phyloP scores from a whole-genome alignment of 2,888 invertebrate species.

The Andrena bicolor region DNA sequence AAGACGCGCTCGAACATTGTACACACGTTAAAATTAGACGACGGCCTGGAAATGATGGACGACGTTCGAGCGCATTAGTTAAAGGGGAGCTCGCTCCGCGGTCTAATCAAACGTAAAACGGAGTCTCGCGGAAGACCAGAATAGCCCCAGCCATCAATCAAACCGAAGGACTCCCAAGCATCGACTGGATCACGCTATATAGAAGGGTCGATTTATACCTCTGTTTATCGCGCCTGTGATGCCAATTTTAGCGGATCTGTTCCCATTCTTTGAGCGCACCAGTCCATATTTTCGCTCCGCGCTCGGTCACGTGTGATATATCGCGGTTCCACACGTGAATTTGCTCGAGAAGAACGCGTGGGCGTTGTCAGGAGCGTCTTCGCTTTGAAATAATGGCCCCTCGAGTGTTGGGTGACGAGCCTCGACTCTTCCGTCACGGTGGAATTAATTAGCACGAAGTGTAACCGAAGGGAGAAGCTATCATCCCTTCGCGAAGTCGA shows the following conservation, averaged over 20 bases:
- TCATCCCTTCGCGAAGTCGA: background rate
- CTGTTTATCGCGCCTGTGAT: background rate
- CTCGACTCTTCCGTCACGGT: conserved; percentile 9
- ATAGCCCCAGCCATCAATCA: conserved; percentile 56
- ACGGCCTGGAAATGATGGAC: conserved; percentile 66
- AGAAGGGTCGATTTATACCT: conserved; percentile 5
- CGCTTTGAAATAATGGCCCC: conserved; percentile 49
- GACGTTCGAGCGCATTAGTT: conserved; percentile 44
- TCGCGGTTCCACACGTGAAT: conserved; percentile 50
- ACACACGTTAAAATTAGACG: conserved; percentile 67
- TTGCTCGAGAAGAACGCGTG: conserved; percentile 24
- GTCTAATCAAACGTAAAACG: conserved; percentile 52
- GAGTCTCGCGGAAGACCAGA: conserved; percentile 24
- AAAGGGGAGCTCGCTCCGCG: conserved; percentile 31
- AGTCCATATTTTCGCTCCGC: background rate
- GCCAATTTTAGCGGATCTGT: conserved; percentile 6
- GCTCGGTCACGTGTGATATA: conserved; percentile 48
- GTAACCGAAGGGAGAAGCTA: background rate
- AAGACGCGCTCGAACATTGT: conserved; percentile 50
- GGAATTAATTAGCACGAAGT: conserved; percentile 15
- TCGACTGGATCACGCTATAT: background rate
- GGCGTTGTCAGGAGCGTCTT: conserved; percentile 22
- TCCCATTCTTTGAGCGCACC: background rate
- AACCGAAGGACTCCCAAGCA: conserved; percentile 42
- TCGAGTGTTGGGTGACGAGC: background rate